A percentile compares a stretch with the other conserved stretches of the same genome.
These are phyloP conservation scores for Opisthograptis luteolata DNA, from an alignment of 2,888 invertebrate genomes.

Conservation along the genomic window DNA sequence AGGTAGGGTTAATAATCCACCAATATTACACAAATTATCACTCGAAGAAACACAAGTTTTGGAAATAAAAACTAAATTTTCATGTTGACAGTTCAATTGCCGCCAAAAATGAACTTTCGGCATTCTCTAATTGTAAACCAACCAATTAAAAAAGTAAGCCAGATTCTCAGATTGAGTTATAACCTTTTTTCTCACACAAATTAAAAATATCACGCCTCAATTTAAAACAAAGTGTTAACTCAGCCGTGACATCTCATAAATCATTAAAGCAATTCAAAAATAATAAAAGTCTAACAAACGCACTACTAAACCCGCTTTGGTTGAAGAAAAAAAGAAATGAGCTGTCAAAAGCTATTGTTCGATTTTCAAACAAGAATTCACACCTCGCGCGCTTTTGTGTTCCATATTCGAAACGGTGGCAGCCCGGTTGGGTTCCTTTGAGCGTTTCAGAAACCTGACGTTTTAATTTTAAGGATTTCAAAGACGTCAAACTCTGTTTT, in stretches of 20 bases:
- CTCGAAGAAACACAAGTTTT: too few relatives aligned
- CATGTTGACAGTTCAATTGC: too few relatives aligned
- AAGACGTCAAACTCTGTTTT: constrained; percentile 21
- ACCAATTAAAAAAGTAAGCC: too few relatives aligned
- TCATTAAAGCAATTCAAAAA: constrained; percentile 37
- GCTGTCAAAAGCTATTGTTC: constrained; percentile 65
- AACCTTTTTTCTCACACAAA: constrained; percentile 27
- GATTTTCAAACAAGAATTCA: constrained; percentile 54
- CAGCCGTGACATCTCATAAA: constrained; percentile 36
- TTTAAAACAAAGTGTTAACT: constrained; percentile 36
- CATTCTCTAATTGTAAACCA: too few relatives aligned
- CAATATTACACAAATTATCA: too few relatives aligned
- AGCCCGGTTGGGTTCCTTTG: constrained; percentile 41
- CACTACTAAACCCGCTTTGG: constrained; percentile 46
- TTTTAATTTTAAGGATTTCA: constrained; percentile 41
- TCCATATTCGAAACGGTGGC: constrained; percentile 35
- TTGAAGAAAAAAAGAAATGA: constrained; percentile 55
- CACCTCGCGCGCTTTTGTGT: constrained; percentile 48
- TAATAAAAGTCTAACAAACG: constrained; percentile 42
- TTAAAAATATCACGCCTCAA: constrained; percentile 29
- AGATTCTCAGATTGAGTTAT: too few relatives aligned
- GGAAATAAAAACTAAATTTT: too few relatives aligned
- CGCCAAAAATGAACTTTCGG: too few relatives aligned
- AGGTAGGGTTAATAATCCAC: too few relatives aligned
- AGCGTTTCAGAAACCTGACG: constrained; percentile 39